These are phyloP conservation scores for Drosophila infuscata DNA, from an alignment of 2,888 invertebrate species.

Conservation along the genomic window DNA sequence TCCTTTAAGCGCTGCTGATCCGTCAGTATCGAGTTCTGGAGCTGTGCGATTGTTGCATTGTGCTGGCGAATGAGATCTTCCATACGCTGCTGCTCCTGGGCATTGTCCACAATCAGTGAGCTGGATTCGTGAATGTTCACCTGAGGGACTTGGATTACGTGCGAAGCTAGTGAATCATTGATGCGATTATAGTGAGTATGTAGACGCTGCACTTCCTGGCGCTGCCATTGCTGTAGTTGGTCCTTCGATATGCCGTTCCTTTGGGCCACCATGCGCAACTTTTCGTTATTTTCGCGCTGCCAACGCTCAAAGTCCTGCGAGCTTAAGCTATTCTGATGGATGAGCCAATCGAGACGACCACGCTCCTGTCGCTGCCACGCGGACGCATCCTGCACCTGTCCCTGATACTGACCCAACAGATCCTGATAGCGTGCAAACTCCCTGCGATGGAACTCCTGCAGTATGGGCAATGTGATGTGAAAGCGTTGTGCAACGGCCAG, in stretches of 20 bases:
- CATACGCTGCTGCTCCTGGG: constrained; percentile 77
- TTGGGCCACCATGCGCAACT: constrained; percentile 66
- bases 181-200: constrained; percentile 74
- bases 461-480: constrained; percentile 71
- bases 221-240: constrained; percentile 81
- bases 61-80: constrained; percentile 81
- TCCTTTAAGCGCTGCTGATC: constrained; percentile 81
- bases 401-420: constrained; percentile 76
- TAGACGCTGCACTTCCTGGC: constrained; percentile 80
- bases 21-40: constrained; percentile 79
- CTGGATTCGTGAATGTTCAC: constrained; percentile 37
- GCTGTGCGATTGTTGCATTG: constrained; percentile 79
- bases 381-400: constrained; percentile 66
- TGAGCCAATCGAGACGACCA: constrained; percentile 83
- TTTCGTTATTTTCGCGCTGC: constrained; percentile 79
- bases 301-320: constrained; percentile 82
- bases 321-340: constrained; percentile 82
- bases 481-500: constrained; percentile 76
- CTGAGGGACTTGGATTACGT: constrained; percentile 25
- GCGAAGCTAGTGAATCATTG: constrained; percentile 75
- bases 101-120: constrained; percentile 63
- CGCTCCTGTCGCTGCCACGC: constrained; percentile 81
- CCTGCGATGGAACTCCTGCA: constrained; percentile 81
- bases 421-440: constrained; percentile 79
- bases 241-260: constrained; percentile 74